These are phyloP conservation scores for Tuberolachnus salignus DNA, from an alignment of 2,888 invertebrate species.

Conservation along the genomic window DNA sequence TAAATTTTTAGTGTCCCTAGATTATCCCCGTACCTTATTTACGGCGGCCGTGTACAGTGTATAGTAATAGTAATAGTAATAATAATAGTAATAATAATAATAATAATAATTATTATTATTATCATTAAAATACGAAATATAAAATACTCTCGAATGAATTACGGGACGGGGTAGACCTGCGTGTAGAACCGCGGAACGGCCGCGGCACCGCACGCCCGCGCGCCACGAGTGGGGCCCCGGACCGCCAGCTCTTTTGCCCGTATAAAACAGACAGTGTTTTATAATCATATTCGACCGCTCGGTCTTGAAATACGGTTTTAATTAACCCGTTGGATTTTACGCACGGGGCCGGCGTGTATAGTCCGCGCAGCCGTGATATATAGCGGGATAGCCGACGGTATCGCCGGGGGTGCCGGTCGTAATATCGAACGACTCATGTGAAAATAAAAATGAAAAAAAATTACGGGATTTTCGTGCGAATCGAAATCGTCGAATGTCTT, in stretches of 20 bases:
- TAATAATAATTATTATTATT: neutral
- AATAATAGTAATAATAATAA: neutral
- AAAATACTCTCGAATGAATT: neutral
- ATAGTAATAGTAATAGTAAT: neutral
- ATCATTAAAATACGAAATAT: neutral
- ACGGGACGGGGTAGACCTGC: neutral
- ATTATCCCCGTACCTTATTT: neutral
- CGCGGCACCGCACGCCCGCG: no score
- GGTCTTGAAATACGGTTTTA: slow-evolving; percentile 34
- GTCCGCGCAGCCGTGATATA: neutral
- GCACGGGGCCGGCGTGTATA: neutral
- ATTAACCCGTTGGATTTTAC: slow-evolving; percentile 8
- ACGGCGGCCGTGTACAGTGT: neutral
- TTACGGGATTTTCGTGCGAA: no score
- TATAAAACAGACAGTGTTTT: no score
- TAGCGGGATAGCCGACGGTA: no score
- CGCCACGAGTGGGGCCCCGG: no score
- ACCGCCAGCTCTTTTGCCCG: no score
- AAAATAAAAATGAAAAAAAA: no score
- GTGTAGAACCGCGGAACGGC: neutral
- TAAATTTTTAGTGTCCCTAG: no score
- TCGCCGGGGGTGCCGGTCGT: no score
- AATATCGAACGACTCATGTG: no score
- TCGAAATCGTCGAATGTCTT: no score
- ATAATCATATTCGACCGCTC: neutral